Percentiles rank a stretch among this genome's conserved stretches.
Conservation (phyloP, 2,113 vertebrate genomes). For the Sarotherodon lohbergeri region DNA sequence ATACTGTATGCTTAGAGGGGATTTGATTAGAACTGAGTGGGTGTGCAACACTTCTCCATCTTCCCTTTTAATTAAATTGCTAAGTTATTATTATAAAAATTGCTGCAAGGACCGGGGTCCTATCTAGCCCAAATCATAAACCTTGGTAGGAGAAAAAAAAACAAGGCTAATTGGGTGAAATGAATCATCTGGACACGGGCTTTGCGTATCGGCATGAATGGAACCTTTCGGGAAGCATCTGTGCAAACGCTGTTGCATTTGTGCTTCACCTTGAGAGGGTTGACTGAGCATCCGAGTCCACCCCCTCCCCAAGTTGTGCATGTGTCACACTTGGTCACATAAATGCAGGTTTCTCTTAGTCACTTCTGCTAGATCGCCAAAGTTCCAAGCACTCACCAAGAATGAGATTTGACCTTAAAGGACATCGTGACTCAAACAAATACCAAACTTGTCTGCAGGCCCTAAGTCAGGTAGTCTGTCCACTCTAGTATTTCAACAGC, state of each 20-base stretch:
- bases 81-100: slow-evolving; percentile 30
- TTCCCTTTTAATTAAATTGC: slow-evolving; percentile 42
- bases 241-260: not conserved
- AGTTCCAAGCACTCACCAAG: not conserved
- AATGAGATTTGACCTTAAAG: slow-evolving; percentile 3
- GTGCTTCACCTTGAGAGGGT: slow-evolving; percentile 5
- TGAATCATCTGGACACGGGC: slow-evolving; percentile 21
- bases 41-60: slow-evolving; percentile 30
- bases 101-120: not conserved
- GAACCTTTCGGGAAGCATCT: slow-evolving; percentile 4
- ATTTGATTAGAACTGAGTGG: slow-evolving; percentile 45
- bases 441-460: not conserved
- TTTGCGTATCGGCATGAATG: not conserved
- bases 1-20: slow-evolving; percentile 19
- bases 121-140: not conserved
- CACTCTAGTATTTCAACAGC: not conserved
- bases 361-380: not conserved
- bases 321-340: not conserved
- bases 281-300: not conserved
- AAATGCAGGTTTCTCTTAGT: not conserved
- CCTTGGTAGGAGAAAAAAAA: slow-evolving; percentile 31
- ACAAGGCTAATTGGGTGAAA: slow-evolving; percentile 18
- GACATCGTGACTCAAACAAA: not conserved
- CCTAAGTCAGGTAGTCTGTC: not conserved
- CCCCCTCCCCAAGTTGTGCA: not conserved